A percentile compares a stretch with the other conserved stretches of the same genome.
Evolutionary conservation across 2,888 invertebrate species (phyloP).

Genomic region (Patella ulyssiponensis): DNA sequence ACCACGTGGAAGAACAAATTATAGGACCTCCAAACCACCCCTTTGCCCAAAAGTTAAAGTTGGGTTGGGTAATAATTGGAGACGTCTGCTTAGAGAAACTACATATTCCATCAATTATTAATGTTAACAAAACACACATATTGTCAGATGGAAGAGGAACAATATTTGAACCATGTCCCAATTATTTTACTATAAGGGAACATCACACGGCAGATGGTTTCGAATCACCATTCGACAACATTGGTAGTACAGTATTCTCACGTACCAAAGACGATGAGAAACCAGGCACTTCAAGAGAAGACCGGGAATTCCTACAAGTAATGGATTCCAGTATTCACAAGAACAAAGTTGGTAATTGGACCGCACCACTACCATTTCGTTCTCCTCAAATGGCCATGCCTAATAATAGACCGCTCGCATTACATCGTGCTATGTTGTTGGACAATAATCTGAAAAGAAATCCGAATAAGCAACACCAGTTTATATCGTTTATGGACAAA

Average conservation of each 20-base stretch:
- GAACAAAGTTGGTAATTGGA: conserved; percentile 19
- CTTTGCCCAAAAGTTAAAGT: conserved; percentile 26
- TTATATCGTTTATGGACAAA: conserved; percentile 28
- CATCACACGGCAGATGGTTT: too few species aligned
- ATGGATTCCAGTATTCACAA: conserved; percentile 26
- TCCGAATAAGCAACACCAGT: conserved; percentile 17
- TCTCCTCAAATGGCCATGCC: conserved; percentile 15
- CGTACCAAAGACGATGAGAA: conserved; percentile 29
- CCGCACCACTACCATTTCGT: conserved; percentile 31
- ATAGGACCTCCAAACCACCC: conserved; percentile 28
- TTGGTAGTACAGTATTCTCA: conserved; percentile 20
- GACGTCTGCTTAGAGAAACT: conserved; percentile 36
- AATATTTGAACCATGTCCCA: conserved; percentile 19
- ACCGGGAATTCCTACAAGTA: conserved; percentile 26
- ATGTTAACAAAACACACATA: conserved; percentile 19
- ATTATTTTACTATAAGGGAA: conserved; percentile 17
- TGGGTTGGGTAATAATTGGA: conserved; percentile 39
- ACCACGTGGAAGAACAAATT: conserved; percentile 36
- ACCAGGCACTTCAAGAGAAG: conserved; percentile 32
- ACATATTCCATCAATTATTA: conserved; percentile 24
- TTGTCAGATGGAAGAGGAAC: conserved; percentile 11
- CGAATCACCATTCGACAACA: neutral
- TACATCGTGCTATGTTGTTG: conserved; percentile 23
- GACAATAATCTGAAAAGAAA: conserved; percentile 20
- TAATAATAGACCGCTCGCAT: conserved; percentile 31